Conservation (phyloP, 1,140 invertebrate genomes). For the Aphidius gifuensis region DNA sequence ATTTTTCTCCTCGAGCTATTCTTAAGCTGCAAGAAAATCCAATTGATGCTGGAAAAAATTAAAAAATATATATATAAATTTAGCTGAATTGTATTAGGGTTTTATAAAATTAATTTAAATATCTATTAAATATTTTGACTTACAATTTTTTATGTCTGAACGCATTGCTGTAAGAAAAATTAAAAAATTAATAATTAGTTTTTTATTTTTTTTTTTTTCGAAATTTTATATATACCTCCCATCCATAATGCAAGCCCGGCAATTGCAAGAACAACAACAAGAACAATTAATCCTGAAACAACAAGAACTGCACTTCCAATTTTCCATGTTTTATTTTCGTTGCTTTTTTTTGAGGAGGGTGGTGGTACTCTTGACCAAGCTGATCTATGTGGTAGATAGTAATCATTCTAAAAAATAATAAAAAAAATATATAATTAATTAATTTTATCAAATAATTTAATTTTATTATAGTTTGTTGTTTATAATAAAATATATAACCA, state of each 20-base stretch:
- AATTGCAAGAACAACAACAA: constrained; percentile 69
- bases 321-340: constrained; percentile 48
- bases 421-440: neutral
- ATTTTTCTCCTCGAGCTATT: constrained; percentile 66
- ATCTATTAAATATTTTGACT: constrained; percentile 27
- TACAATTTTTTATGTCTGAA: constrained; percentile 53
- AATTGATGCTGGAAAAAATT: constrained; percentile 60
- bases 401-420: constrained; percentile 43
- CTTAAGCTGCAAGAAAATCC: constrained; percentile 67
- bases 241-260: constrained; percentile 75
- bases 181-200: constrained; percentile 12
- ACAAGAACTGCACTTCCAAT: constrained; percentile 66
- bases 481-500: no score
- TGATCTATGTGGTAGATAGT: constrained; percentile 45
- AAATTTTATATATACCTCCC: constrained; percentile 55
- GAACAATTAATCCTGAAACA: constrained; percentile 65
- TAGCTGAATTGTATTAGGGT: neutral
- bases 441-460: constrained; percentile 6
- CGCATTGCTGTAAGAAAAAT: constrained; percentile 50
- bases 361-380: constrained; percentile 47
- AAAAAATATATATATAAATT: neutral
- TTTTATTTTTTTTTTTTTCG: neutral
- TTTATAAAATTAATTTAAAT: constrained; percentile 4
- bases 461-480: neutral
- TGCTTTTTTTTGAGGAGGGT: constrained; percentile 36